A percentile compares a stretch with the other conserved stretches of the same genome.
Evolutionary conservation across 2,888 invertebrate genomes (phyloP).

Genomic region (Prosopocoilus inquinatus): DNA sequence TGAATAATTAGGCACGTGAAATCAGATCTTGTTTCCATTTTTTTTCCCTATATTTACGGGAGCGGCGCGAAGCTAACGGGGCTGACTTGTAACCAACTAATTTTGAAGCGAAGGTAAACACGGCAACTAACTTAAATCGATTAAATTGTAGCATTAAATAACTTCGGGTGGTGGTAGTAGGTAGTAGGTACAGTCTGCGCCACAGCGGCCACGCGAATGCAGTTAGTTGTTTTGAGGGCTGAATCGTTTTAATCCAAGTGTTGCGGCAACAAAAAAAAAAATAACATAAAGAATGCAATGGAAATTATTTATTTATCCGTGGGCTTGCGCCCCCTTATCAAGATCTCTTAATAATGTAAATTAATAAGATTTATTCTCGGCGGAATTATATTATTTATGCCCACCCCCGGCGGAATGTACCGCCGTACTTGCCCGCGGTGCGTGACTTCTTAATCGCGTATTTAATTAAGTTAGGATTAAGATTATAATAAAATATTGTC

Average conservation of each 20-base stretch:
- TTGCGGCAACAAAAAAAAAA: no score
- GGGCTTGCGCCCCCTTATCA: conserved; percentile 1
- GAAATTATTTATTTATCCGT: neutral
- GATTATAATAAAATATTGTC: conserved; percentile 48
- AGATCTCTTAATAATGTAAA: neutral
- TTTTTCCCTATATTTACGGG: conserved; percentile 1
- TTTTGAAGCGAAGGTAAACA: conserved; percentile 22
- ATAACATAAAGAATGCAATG: neutral
- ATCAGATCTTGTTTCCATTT: conserved; percentile 6
- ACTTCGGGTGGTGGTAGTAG: no score
- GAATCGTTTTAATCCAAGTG: no score
- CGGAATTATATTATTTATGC: conserved; percentile 12
- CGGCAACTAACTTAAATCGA: conserved; percentile 20
- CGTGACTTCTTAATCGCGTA: conserved; percentile 42
- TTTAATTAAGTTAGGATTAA: conserved; percentile 50
- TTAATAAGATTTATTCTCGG: conserved; percentile 6
- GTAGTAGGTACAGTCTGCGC: neutral
- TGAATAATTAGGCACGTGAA: conserved; percentile 22
- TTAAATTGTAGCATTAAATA: conserved; percentile 13
- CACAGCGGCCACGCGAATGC: conserved; percentile 1
- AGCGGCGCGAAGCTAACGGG: conserved; percentile 4
- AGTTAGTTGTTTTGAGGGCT: no score
- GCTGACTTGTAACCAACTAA: conserved; percentile 18
- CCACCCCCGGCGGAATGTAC: conserved; percentile 9
- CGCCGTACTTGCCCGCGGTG: conserved; percentile 18